phyloP scores from a whole-genome alignment of 2,113 vertebrate genomes.

The Garra rufa region DNA sequence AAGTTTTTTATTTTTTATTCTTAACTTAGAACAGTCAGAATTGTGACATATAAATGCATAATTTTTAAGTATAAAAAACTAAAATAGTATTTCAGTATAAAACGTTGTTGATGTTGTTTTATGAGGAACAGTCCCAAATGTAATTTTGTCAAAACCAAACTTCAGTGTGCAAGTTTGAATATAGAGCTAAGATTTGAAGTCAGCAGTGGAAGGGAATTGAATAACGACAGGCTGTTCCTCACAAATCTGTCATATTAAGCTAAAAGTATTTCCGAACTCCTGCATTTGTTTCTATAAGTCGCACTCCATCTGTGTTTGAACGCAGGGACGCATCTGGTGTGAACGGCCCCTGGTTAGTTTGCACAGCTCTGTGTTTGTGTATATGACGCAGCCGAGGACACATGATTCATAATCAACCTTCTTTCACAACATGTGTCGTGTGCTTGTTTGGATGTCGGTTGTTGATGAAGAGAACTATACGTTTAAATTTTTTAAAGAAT shows the following conservation, averaged over 20 bases:
- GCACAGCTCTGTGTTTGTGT: conserved; percentile 65
- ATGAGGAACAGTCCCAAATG: background rate
- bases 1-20: no score
- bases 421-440: conserved; percentile 68
- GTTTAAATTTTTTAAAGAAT: conserved; percentile 82
- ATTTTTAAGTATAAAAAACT: no score
- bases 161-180: background rate
- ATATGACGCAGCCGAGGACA: conserved; percentile 76
- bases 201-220: background rate
- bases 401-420: conserved; percentile 74
- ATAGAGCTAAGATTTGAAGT: background rate
- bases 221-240: background rate
- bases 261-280: background rate
- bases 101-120: no score
- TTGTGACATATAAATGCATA: no score
- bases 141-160: no score
- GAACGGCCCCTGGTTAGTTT: conserved; percentile 62
- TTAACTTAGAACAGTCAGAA: no score
- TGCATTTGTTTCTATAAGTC: background rate
- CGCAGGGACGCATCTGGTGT: conserved; percentile 33
- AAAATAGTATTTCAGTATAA: no score
- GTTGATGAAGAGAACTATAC: conserved; percentile 72
- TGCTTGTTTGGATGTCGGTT: conserved; percentile 75
- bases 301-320: background rate
- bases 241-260: background rate